A percentile compares a stretch with the other conserved stretches of the same genome.
Evolutionary conservation across 2,888 invertebrate species (phyloP).

Genomic region (Xanthia icteritia): DNA sequence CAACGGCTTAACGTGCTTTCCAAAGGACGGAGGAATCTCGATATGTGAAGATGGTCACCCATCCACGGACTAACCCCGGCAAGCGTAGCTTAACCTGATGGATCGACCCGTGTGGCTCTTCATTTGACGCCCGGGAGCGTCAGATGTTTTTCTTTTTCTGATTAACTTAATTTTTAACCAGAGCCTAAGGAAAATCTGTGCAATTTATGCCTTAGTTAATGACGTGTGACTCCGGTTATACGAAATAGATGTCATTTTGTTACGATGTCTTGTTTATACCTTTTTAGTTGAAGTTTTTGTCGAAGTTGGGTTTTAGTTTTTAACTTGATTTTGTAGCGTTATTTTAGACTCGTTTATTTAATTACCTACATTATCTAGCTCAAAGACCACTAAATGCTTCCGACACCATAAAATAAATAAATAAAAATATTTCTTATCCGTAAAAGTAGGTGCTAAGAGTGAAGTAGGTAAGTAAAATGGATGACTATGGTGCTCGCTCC

Average conservation of each 20-base stretch:
- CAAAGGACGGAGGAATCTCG: too few relatives aligned
- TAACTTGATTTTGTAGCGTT: too few relatives aligned
- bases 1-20: too few relatives aligned
- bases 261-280: not conserved
- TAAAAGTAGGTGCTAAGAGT: conserved; percentile 19
- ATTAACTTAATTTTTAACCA: not conserved
- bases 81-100: too few relatives aligned
- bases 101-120: too few relatives aligned
- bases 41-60: too few relatives aligned
- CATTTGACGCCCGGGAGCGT: not conserved
- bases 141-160: not conserved
- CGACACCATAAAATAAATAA: conserved; percentile 6
- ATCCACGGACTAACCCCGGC: too few relatives aligned
- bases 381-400: not conserved
- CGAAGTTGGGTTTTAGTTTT: not conserved
- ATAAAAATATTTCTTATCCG: conserved; percentile 28
- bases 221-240: not conserved
- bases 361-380: not conserved
- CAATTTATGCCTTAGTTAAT: not conserved
- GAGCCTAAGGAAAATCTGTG: not conserved
- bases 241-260: not conserved
- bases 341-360: not conserved
- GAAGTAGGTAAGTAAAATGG: conserved; percentile 33
- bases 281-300: not conserved
- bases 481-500: conserved; percentile 26